Evolutionary conservation across 2,797 vertebrate species (phyloP).

Genomic region (Sebastes hubbsi): DNA sequence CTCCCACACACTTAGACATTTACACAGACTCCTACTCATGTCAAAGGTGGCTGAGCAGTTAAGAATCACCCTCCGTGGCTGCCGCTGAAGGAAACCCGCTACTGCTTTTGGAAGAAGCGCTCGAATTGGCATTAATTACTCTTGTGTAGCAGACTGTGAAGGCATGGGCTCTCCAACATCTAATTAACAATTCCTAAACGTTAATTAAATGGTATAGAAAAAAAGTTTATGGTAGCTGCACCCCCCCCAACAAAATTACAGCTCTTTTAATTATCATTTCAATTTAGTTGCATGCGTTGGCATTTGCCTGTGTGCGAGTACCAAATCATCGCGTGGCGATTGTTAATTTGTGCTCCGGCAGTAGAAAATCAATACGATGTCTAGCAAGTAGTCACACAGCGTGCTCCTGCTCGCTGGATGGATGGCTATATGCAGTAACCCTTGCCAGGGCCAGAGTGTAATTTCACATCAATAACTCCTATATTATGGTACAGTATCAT

Average conservation of each 20-base stretch:
- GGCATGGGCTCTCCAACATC: slow-evolving; percentile 48
- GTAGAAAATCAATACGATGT: slow-evolving; percentile 65
- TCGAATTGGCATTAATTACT: slow-evolving; percentile 74
- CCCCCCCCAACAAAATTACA: slow-evolving; percentile 50
- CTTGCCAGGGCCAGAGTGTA: slow-evolving; percentile 28
- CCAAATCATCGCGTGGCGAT: slow-evolving; percentile 42
- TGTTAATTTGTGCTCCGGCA: slow-evolving; percentile 57
- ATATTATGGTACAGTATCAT: not conserved
- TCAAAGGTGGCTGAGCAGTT: slow-evolving; percentile 38
- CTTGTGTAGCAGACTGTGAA: slow-evolving; percentile 71
- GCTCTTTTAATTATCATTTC: slow-evolving; percentile 65
- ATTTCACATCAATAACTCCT: slow-evolving; percentile 32
- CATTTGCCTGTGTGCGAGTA: slow-evolving; percentile 34
- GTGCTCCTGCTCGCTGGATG: slow-evolving; percentile 36
- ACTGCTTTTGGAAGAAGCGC: slow-evolving; percentile 30
- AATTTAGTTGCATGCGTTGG: slow-evolving; percentile 26
- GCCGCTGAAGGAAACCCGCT: slow-evolving; percentile 5
- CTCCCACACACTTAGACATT: not conserved
- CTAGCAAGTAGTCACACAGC: slow-evolving; percentile 53
- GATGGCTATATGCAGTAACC: slow-evolving; percentile 38
- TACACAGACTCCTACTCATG: slow-evolving; percentile 11
- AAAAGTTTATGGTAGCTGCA: slow-evolving; percentile 44
- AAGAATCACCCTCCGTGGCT: slow-evolving; percentile 29
- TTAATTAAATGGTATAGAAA: slow-evolving; percentile 68
- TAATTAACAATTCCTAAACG: slow-evolving; percentile 69